phyloP scores from a whole-genome alignment of 2,113 vertebrate genomes.

The Malurus melanocephalus region DNA sequence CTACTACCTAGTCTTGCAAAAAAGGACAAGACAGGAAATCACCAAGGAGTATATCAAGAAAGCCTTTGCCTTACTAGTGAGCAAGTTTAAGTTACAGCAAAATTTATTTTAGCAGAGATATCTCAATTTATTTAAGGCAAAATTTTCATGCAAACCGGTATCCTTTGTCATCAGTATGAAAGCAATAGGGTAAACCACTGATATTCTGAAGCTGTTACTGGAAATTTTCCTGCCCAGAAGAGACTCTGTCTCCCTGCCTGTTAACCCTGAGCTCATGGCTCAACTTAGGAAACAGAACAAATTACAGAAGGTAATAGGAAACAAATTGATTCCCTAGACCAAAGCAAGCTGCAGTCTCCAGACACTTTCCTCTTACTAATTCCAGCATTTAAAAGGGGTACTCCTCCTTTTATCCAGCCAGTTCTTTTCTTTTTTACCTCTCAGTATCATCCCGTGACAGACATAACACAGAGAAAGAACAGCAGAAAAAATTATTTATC shows the following conservation, averaged over 20 bases:
- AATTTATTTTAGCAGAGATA: neutral
- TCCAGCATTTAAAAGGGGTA: neutral
- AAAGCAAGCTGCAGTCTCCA: neutral
- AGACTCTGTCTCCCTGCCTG: neutral
- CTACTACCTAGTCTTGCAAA: neutral
- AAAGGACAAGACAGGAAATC: neutral
- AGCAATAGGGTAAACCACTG: neutral
- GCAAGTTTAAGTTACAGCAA: neutral
- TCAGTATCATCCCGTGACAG: neutral
- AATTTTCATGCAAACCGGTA: neutral
- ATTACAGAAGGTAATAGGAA: slow-evolving; percentile 29
- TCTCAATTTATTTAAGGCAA: neutral
- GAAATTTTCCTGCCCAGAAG: neutral
- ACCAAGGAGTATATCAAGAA: neutral
- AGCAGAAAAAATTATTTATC: neutral
- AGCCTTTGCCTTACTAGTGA: neutral
- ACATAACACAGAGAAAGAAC: neutral
- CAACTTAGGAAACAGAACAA: slow-evolving; percentile 20
- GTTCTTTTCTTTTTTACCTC: neutral
- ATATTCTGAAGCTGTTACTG: neutral
- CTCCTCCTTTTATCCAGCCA: neutral
- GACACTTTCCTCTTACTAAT: neutral
- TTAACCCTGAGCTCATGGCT: neutral
- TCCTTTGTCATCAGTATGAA: neutral
- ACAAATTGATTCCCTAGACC: slow-evolving; percentile 36